Percentiles rank a stretch among this genome's conserved stretches.
These are phyloP conservation scores for Rhabdornis inornatus DNA, from an alignment of 2,113 vertebrate species.

Conservation along the genomic window DNA sequence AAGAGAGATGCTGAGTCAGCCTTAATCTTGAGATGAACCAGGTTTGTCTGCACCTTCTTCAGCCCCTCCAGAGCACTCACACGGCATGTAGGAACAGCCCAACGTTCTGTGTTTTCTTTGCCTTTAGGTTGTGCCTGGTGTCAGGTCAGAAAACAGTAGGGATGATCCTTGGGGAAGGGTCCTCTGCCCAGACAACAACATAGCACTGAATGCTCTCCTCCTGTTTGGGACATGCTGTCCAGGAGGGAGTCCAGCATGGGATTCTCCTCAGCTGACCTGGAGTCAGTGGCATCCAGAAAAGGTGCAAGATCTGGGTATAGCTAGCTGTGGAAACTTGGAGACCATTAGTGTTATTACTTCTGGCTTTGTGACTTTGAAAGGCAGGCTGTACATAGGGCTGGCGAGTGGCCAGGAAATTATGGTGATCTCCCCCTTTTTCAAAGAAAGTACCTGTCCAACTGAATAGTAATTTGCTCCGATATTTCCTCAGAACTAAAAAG, in stretches of 20 bases:
- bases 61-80: neutral
- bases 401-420: neutral
- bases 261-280: neutral
- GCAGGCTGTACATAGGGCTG: neutral
- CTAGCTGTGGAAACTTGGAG: neutral
- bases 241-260: fast-evolving
- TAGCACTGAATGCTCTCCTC: neutral
- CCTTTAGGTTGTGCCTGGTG: neutral
- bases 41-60: neutral
- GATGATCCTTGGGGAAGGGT: neutral
- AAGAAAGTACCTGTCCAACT: neutral
- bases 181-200: neutral
- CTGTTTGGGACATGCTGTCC: neutral
- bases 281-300: neutral
- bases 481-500: neutral
- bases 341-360: neutral
- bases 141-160: neutral
- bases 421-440: neutral
- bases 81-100: neutral
- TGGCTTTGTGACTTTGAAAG: neutral
- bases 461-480: neutral
- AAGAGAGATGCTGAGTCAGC: neutral
- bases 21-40: neutral
- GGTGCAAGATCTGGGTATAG: neutral
- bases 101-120: neutral